These are phyloP conservation scores for Phoxinus phoxinus DNA, from an alignment of 2,113 vertebrate genomes.

Conservation along the genomic window DNA sequence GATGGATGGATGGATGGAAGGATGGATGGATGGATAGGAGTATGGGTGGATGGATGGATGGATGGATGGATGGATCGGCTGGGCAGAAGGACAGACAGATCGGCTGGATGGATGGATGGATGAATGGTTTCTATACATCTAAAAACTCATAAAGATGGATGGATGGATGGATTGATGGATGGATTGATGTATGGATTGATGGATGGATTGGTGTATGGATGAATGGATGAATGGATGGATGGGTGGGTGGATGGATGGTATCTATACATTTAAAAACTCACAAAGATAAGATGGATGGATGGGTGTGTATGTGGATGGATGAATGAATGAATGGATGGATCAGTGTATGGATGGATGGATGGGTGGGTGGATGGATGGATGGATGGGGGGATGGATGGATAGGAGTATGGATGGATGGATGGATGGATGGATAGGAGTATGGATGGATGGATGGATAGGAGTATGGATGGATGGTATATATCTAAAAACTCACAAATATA, in stretches of 20 bases:
- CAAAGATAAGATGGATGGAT: neutral
- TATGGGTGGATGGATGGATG: neutral
- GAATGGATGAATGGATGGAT: neutral
- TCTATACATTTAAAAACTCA: too few relatives aligned
- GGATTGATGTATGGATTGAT: neutral
- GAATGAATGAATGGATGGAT: neutral
- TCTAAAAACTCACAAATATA: too few relatives aligned
- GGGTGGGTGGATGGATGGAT: neutral
- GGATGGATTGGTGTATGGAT: neutral
- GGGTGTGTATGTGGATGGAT: neutral
- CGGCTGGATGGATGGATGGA: accelerated
- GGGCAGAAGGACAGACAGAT: too few relatives aligned
- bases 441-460: too few relatives aligned
- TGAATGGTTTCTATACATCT: too few relatives aligned
- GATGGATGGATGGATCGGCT: neutral
- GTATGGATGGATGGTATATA: too few relatives aligned
- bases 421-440: too few relatives aligned
- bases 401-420: too few relatives aligned
- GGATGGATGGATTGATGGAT: neutral
- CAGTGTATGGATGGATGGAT: neutral
- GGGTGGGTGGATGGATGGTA: neutral
- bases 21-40: neutral
- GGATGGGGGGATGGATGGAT: too few relatives aligned
- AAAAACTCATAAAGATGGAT: too few relatives aligned
- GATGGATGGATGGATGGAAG: neutral